A percentile compares a stretch with the other conserved stretches of the same genome.
phyloP scores from a whole-genome alignment of 2,113 vertebrate species.

The Chrysemys picta region DNA sequence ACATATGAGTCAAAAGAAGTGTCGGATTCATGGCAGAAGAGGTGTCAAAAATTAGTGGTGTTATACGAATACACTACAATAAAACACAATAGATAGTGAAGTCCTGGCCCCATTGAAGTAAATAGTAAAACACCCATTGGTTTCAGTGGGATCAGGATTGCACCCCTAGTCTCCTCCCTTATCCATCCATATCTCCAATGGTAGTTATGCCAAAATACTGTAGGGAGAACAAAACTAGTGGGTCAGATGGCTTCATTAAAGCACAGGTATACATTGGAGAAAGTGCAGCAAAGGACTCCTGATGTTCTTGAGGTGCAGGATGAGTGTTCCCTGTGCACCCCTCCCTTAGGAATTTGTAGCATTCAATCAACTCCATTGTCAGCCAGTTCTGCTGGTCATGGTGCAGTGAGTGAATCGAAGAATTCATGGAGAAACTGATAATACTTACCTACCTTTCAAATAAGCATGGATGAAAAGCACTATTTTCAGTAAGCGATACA shows the following conservation, averaged over 20 bases:
- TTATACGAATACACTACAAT: not conserved
- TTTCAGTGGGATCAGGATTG: not conserved
- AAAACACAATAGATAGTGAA: rapidly evolving
- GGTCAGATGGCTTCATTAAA: not conserved
- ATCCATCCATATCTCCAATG: not conserved
- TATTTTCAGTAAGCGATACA: slow-evolving; percentile 13
- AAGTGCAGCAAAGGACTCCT: not conserved
- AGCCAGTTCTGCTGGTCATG: not conserved
- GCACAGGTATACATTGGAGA: not conserved
- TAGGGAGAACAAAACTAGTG: not conserved
- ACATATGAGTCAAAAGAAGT: not conserved
- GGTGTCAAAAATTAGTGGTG: not conserved
- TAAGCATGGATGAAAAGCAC: not conserved
- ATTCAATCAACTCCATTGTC: not conserved
- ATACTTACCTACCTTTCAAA: slow-evolving; percentile 31
- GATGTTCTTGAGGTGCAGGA: not conserved
- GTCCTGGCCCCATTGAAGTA: not conserved
- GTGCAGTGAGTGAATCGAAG: not conserved
- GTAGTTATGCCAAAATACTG: not conserved
- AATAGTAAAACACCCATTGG: not conserved
- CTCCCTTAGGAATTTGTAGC: not conserved
- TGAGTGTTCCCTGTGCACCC: not conserved
- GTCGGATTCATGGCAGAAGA: not conserved
- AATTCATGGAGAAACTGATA: not conserved
- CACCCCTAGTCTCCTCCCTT: not conserved